Evolutionary conservation across 2,113 vertebrate species (phyloP).

Genomic region (Nasalis larvatus): DNA sequence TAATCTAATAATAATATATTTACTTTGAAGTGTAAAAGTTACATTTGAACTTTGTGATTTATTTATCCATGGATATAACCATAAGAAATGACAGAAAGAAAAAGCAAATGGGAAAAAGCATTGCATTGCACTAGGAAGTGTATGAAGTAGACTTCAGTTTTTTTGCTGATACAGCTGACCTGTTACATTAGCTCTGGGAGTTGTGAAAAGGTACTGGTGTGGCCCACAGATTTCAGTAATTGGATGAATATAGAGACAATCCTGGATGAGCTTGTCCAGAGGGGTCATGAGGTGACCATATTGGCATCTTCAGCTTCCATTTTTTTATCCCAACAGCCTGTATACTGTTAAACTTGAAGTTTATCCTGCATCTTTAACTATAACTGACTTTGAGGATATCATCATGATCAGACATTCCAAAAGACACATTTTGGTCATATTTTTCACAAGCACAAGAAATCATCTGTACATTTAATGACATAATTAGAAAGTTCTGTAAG

Average conservation of each 20-base stretch:
- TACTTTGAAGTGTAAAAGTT: not conserved
- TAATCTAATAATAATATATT: not conserved
- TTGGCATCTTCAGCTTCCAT: not conserved
- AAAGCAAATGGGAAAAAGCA: accelerated
- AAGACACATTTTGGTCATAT: slow-evolving; percentile 5
- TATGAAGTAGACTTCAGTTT: not conserved
- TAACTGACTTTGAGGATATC: not conserved
- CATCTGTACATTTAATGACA: not conserved
- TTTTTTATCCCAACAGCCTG: not conserved
- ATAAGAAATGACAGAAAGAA: not conserved
- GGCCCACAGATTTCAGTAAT: slow-evolving; percentile 84
- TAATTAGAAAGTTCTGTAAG: slow-evolving; percentile 61
- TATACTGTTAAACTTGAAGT: slow-evolving; percentile 60
- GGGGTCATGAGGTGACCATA: not conserved
- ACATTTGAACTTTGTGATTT: not conserved
- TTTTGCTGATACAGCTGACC: slow-evolving; percentile 35
- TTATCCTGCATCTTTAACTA: slow-evolving; percentile 76
- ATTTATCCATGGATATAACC: not conserved
- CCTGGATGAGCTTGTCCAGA: not conserved
- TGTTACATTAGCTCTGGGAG: not conserved
- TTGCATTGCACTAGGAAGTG: not conserved
- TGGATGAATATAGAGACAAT: not conserved
- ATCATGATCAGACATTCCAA: slow-evolving; percentile 49
- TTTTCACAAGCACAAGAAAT: slow-evolving; percentile 58
- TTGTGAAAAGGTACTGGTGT: slow-evolving; percentile 84